Conservation (phyloP, 2,797 vertebrate species). For the Threskiornis aethiopicus region DNA sequence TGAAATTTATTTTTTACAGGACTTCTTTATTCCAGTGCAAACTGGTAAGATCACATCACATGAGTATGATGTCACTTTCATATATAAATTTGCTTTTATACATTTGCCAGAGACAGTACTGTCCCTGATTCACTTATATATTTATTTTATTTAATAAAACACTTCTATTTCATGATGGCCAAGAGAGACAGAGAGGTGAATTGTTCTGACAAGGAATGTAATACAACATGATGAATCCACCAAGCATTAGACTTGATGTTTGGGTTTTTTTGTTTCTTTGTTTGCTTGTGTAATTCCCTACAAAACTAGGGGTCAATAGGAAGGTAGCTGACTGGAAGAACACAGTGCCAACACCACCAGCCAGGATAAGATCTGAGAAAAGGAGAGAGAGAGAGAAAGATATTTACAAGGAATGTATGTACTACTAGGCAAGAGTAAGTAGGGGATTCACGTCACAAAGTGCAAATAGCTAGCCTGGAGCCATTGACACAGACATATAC, state of each 20-base stretch:
- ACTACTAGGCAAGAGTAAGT: not conserved
- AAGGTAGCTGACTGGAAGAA: not conserved
- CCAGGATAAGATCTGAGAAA: not conserved
- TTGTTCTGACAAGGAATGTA: not conserved
- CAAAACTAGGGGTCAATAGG: not conserved
- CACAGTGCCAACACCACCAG: not conserved
- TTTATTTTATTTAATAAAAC: not conserved
- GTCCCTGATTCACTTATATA: not conserved
- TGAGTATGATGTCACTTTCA: not conserved
- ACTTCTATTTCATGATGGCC: not conserved
- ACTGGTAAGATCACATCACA: not conserved
- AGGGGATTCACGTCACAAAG: not conserved
- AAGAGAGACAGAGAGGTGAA: not conserved
- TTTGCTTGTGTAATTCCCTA: not conserved
- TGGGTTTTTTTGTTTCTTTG: not conserved
- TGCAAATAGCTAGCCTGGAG: not conserved
- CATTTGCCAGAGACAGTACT: not conserved
- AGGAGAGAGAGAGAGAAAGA: not conserved
- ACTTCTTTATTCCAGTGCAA: not conserved
- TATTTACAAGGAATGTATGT: not conserved
- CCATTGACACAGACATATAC: not conserved
- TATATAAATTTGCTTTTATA: not conserved
- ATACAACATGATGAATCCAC: not conserved
- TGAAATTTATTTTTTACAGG: not conserved
- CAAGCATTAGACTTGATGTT: not conserved